A percentile compares a stretch with the other conserved stretches of the same genome.
Evolutionary conservation across 53 echinoderm and acorn worm genomes (phyloP).

Genomic region (Stichopus horrens): DNA sequence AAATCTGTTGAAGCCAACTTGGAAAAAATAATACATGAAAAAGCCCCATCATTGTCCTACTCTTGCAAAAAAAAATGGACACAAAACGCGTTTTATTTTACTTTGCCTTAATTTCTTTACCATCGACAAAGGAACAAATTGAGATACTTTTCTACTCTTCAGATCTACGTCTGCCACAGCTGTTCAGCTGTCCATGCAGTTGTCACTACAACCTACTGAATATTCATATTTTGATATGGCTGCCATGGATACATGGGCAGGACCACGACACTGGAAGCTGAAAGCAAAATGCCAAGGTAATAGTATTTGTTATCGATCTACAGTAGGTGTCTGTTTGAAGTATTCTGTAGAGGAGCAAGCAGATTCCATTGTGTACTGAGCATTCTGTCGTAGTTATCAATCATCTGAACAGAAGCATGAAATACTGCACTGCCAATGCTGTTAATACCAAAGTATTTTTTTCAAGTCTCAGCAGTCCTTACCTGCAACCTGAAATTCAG

Average conservation of each 20-base stretch:
- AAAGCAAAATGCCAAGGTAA: conserved; percentile 90
- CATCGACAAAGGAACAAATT: neutral
- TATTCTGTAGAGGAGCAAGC: no score
- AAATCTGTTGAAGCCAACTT: neutral
- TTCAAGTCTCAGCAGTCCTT: no score
- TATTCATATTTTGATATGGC: conserved; percentile 96
- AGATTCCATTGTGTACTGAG: no score
- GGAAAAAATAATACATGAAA: neutral
- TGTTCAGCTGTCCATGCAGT: conserved; percentile 78
- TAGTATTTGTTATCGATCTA: neutral
- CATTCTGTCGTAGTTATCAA: no score
- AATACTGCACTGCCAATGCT: no score
- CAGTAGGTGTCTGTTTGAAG: no score
- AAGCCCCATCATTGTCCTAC: neutral
- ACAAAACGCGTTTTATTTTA: neutral
- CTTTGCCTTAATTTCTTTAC: neutral
- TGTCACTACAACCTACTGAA: conserved; percentile 87
- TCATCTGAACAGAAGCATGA: no score
- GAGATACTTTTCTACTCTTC: neutral
- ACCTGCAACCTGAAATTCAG: no score
- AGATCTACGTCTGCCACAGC: conserved; percentile 60
- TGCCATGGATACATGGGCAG: conserved; percentile 87
- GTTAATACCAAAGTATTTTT: no score
- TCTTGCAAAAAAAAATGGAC: neutral
- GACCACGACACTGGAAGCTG: conserved; percentile 97